Percentiles rank a stretch among this genome's conserved stretches.
Evolutionary conservation across 2,888 invertebrate species (phyloP).

Genomic region (Protonemura montana): DNA sequence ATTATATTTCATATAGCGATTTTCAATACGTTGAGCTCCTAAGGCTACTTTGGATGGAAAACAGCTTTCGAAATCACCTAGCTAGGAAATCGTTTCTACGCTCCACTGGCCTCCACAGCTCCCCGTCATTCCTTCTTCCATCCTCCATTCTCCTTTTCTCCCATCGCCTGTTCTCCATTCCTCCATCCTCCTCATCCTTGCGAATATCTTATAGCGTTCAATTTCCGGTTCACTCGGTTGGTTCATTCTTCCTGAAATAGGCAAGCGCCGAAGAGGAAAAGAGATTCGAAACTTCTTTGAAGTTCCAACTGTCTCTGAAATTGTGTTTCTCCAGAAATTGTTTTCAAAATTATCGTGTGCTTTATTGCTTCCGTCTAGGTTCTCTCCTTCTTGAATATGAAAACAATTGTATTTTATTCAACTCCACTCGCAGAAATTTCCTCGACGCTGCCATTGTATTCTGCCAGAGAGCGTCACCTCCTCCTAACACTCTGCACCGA

Average conservation of each 20-base stretch:
- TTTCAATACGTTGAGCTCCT: constrained; percentile 15
- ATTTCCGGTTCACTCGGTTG: constrained; percentile 28
- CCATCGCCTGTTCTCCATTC: not conserved
- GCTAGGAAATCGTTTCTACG: constrained; percentile 29
- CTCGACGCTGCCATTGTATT: not conserved
- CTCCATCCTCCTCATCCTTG: not conserved
- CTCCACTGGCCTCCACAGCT: not conserved
- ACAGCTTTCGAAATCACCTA: constrained; percentile 19
- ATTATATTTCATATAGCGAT: not conserved
- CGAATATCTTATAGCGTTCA: constrained; percentile 14
- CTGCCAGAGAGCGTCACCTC: not conserved
- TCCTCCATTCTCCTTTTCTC: not conserved
- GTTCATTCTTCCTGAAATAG: constrained; percentile 21
- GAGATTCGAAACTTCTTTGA: constrained; percentile 36
- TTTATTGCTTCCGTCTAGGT: constrained; percentile 10
- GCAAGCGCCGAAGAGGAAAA: not conserved
- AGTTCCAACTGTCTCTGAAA: constrained; percentile 32
- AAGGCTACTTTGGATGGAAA: constrained; percentile 23
- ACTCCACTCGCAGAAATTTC: not conserved
- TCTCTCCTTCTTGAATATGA: not conserved
- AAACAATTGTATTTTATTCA: not conserved
- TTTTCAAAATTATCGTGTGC: constrained; percentile 28
- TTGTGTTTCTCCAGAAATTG: constrained; percentile 33
- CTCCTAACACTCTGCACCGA: not conserved
- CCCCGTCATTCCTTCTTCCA: not conserved